Percentiles rank a stretch among this genome's conserved stretches.
These are phyloP conservation scores for Coelopa frigida DNA, from an alignment of 1,140 invertebrate genomes.

Conservation along the genomic window DNA sequence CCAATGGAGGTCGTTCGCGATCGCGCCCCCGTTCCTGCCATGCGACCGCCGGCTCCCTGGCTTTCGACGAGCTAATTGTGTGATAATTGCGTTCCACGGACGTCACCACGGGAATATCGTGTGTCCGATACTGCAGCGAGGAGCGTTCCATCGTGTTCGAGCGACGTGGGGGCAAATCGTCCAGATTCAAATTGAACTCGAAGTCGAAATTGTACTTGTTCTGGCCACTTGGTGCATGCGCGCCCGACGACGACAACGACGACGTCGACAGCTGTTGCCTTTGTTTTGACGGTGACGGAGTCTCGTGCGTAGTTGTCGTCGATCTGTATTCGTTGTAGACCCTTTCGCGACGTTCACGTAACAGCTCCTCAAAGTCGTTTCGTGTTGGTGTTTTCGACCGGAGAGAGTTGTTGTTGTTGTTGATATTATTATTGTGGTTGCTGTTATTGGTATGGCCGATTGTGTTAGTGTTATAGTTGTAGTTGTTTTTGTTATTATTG, in stretches of 20 bases:
- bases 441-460: not conserved
- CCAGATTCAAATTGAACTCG: slow-evolving; percentile 35
- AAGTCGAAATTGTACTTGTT: slow-evolving; percentile 38
- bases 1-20: slow-evolving; percentile 16
- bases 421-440: slow-evolving; percentile 6
- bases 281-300: slow-evolving; percentile 27
- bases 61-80: slow-evolving; percentile 30
- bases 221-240: slow-evolving; percentile 1
- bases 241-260: too few relatives aligned
- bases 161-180: slow-evolving; percentile 17
- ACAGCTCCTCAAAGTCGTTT: slow-evolving; percentile 37
- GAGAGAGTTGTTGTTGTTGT: not conserved
- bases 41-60: slow-evolving; percentile 10
- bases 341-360: slow-evolving; percentile 41
- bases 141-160: slow-evolving; percentile 20
- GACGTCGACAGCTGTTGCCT: slow-evolving; percentile 3
- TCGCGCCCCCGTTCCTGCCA: slow-evolving; percentile 11
- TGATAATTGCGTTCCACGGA: slow-evolving; percentile 43
- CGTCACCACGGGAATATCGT: slow-evolving; percentile 23
- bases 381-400: slow-evolving; percentile 22
- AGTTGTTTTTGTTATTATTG: too few relatives aligned
- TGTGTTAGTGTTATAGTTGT: slow-evolving; percentile 4
- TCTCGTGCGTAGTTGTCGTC: too few relatives aligned
- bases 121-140: slow-evolving; percentile 26
- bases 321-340: slow-evolving; percentile 29